phyloP scores from a whole-genome alignment of 2,888 invertebrate species.

The Pantelozetes paolii region DNA sequence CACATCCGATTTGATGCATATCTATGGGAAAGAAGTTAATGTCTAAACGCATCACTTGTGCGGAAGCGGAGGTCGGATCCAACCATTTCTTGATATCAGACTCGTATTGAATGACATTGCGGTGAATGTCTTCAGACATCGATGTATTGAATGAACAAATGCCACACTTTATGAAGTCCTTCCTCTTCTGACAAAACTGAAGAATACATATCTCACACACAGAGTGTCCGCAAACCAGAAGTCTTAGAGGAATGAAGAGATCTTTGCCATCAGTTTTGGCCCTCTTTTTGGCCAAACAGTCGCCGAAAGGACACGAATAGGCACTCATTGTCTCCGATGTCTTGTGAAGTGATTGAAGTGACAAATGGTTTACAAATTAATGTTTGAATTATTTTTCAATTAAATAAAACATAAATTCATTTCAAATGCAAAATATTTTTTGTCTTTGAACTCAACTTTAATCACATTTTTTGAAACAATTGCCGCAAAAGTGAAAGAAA shows the following conservation, averaged over 20 bases:
- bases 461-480: too few species aligned
- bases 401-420: too few species aligned
- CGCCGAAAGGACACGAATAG: too few species aligned
- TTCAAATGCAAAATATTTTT: too few species aligned
- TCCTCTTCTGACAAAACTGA: not conserved
- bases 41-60: not conserved
- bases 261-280: too few species aligned
- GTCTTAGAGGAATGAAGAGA: not conserved
- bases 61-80: not conserved
- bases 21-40: not conserved
- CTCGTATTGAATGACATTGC: constrained; percentile 19
- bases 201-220: constrained; percentile 14
- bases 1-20: not conserved
- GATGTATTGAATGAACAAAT: not conserved
- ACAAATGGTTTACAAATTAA: too few species aligned
- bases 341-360: too few species aligned
- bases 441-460: too few species aligned
- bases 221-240: constrained; percentile 18
- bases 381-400: too few species aligned
- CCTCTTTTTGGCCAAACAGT: too few species aligned
- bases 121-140: not conserved
- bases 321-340: too few species aligned
- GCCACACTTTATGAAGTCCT: not conserved
- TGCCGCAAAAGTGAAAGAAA: too few species aligned
- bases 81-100: constrained; percentile 3